Conservation (phyloP, 2,888 invertebrate genomes). For the Troglohyphantes excavatus region DNA sequence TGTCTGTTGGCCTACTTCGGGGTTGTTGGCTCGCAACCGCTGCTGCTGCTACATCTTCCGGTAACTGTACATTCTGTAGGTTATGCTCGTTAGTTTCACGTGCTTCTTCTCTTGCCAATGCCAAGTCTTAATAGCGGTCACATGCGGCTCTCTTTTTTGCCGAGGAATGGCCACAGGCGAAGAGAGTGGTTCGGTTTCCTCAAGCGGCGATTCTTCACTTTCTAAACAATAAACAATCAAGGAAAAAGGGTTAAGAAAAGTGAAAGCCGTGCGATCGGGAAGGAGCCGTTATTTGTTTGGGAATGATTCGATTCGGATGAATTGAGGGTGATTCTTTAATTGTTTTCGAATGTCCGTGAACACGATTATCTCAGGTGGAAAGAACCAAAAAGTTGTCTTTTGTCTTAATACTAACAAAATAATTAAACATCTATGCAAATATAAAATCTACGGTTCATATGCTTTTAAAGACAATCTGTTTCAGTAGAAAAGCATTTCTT, state of each 20-base stretch:
- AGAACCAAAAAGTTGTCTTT: no score
- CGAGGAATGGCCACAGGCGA: conserved; percentile 12
- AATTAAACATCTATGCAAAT: no score
- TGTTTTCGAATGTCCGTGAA: no score
- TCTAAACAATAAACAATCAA: conserved; percentile 69
- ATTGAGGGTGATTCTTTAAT: no score
- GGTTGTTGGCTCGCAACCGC: conserved; percentile 63
- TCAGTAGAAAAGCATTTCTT: no score
- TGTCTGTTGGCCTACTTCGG: conserved; percentile 67
- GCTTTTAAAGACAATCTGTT: no score
- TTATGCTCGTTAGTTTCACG: conserved; percentile 46
- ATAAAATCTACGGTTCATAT: no score
- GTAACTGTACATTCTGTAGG: conserved; percentile 27
- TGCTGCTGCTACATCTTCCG: conserved; percentile 56
- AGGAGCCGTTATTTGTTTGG: neutral
- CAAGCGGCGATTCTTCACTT: conserved; percentile 33
- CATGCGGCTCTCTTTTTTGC: conserved; percentile 9
- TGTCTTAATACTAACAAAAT: no score
- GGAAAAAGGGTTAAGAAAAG: conserved; percentile 27
- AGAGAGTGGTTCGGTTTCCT: conserved; percentile 39
- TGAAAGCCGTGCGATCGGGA: conserved; percentile 21
- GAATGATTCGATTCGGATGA: neutral
- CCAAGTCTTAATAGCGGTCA: conserved; percentile 51
- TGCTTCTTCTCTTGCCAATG: conserved; percentile 65
- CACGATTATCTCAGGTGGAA: no score